Evolutionary conservation across 2,797 vertebrate genomes (phyloP), one percentile per base, ranked within the genome.

Genomic region (Selene dorsalis): DNA sequence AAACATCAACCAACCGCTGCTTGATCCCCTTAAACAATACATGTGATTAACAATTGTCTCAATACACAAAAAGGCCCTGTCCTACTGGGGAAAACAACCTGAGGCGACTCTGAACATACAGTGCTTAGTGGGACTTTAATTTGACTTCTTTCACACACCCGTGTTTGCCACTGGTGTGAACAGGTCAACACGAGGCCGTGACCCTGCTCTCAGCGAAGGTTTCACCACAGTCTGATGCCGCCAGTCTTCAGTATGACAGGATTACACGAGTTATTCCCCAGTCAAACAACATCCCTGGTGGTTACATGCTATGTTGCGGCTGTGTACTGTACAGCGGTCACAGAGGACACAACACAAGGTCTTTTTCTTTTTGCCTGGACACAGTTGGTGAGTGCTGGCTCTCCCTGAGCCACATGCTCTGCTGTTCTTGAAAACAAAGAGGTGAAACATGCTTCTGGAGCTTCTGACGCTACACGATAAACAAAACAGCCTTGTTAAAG

Each of bases 21-120:
- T 89, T 91, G 86, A 92, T 88, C 85, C 56, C 66, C 79, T 26
- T 12, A 56, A 92, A 93, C 91, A 91, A 91, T 84, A 61, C 58
- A 80, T 77, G 87, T 81, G 88, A 90, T 92, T 90, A 92, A 89
- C 87, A 88, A 69, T 60, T 75, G 85, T 73, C 58, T 83, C 86
- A 89, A 79, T 81, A 88, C 77, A 93, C 90, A 90, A 82, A 70
- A 61, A 68, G 62, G 12, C 65, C 41, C 67, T 66, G 80, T 85
- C 30, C 61, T 67, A 32, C 71, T 43, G 70, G 28, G 67, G 66
- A 75, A 89, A 87, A 82, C 69, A 73, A 76, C 81, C 88, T 52
- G 57, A 73, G 75, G 86, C 66, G 35, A 73, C 80, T 10, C 8
- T 70, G 62, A 68, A 63, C 1, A 67, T 47, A 0, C 50, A 22